These are phyloP conservation scores for Leptopilina syphax DNA, from an alignment of 2,888 invertebrate species.

Conservation along the genomic window DNA sequence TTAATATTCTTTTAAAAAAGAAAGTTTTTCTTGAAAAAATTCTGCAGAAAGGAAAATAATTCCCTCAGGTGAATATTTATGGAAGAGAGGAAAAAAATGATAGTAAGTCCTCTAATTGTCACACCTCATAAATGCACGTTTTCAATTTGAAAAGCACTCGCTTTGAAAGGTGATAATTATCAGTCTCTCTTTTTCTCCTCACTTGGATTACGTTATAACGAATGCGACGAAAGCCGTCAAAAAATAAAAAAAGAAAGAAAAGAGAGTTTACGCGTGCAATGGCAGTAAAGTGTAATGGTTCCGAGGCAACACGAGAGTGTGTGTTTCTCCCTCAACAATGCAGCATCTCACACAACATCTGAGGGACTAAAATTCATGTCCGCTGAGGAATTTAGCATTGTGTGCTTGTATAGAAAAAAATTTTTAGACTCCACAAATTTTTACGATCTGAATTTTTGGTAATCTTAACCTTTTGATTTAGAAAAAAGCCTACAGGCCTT, in stretches of 20 bases:
- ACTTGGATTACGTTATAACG: constrained; percentile 28
- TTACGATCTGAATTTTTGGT: no score
- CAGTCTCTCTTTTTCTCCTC: constrained; percentile 18
- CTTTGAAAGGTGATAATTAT: constrained; percentile 31
- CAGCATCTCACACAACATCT: no score
- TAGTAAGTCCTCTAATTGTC: background rate
- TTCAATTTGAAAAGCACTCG: constrained; percentile 35
- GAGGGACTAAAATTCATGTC: no score
- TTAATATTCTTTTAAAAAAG: no score
- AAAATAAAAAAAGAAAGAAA: background rate
- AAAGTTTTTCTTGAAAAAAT: no score
- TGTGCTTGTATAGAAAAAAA: no score
- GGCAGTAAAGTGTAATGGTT: constrained; percentile 15
- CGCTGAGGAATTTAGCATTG: no score
- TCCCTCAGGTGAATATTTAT: background rate
- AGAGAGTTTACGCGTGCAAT: constrained; percentile 10
- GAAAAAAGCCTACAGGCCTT: no score
- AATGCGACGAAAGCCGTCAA: constrained; percentile 13
- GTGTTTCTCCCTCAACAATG: no score
- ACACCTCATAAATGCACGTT: constrained; percentile 13
- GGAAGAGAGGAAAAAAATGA: background rate
- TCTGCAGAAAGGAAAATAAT: background rate
- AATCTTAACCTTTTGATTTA: no score
- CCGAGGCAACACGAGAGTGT: background rate
- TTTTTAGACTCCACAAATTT: no score